phyloP scores from a whole-genome alignment of 2,797 vertebrate genomes.

The Eulemur albifrons region DNA sequence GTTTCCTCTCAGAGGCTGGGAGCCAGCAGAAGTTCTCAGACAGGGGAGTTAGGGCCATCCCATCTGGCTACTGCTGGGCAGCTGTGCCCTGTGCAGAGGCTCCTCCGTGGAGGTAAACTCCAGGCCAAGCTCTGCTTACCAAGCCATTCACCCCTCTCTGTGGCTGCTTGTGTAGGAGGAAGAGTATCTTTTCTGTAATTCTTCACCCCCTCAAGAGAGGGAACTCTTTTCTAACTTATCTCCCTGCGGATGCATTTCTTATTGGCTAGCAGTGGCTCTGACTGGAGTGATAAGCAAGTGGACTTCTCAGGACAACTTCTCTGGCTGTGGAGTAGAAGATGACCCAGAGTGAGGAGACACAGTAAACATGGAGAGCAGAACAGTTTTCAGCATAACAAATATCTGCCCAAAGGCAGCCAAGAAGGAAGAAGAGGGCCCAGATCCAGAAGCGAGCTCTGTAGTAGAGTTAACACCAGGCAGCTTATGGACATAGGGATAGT shows the following conservation, averaged over 20 bases:
- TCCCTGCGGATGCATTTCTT: background rate
- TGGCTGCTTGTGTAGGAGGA: background rate
- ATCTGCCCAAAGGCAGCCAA: background rate
- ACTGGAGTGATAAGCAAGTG: background rate
- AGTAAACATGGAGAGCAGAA: background rate
- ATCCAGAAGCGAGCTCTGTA: background rate
- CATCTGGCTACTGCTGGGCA: background rate
- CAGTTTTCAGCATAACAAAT: background rate
- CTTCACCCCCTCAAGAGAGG: background rate
- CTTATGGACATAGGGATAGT: accelerated
- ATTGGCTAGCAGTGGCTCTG: background rate
- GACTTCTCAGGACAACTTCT: background rate
- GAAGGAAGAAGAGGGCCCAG: background rate
- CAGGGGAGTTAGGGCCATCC: background rate
- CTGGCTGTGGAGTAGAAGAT: background rate
- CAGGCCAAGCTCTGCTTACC: background rate
- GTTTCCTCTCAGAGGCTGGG: background rate
- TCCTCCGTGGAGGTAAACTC: background rate
- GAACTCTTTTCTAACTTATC: background rate
- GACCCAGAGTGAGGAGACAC: background rate
- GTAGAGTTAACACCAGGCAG: background rate
- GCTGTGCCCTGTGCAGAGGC: background rate
- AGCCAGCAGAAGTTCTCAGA: background rate
- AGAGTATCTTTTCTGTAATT: background rate
- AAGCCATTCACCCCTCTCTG: background rate